Evolutionary conservation across 2,797 vertebrate genomes (phyloP).

Genomic region (Centroberyx gerrardi): DNA sequence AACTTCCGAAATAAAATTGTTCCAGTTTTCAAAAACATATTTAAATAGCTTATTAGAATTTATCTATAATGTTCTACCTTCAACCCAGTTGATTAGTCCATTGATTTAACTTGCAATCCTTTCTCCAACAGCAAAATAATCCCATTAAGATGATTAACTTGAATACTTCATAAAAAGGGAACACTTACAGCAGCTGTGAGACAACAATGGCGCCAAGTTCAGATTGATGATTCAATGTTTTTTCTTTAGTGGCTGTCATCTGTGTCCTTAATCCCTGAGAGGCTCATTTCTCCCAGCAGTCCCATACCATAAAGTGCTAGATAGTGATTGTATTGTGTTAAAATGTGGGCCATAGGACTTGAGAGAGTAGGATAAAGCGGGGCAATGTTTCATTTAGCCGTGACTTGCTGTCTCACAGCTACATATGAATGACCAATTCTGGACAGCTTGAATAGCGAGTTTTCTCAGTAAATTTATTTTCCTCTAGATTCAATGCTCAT

Average conservation of each 20-base stretch:
- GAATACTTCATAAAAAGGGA: background rate
- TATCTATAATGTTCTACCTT: background rate
- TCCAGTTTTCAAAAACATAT: background rate
- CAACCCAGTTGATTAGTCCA: background rate
- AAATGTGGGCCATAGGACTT: background rate
- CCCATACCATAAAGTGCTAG: background rate
- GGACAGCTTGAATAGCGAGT: background rate
- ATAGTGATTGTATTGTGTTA: background rate
- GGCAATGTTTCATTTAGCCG: background rate
- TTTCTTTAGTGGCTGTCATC: background rate
- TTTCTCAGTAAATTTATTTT: background rate
- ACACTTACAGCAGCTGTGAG: background rate
- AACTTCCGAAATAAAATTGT: background rate
- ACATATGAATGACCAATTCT: slow-evolving; percentile 7
- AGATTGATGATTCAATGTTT: background rate
- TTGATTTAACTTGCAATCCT: background rate
- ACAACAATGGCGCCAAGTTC: background rate
- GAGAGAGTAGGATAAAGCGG: background rate
- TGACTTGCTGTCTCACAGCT: background rate
- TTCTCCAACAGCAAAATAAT: background rate
- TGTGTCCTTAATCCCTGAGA: background rate
- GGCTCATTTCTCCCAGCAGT: background rate
- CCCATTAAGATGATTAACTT: slow-evolving; percentile 12
- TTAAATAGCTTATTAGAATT: background rate
- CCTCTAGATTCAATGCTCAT: background rate